phyloP scores from a whole-genome alignment of 2,797 vertebrate genomes.

The Falco berigora region DNA sequence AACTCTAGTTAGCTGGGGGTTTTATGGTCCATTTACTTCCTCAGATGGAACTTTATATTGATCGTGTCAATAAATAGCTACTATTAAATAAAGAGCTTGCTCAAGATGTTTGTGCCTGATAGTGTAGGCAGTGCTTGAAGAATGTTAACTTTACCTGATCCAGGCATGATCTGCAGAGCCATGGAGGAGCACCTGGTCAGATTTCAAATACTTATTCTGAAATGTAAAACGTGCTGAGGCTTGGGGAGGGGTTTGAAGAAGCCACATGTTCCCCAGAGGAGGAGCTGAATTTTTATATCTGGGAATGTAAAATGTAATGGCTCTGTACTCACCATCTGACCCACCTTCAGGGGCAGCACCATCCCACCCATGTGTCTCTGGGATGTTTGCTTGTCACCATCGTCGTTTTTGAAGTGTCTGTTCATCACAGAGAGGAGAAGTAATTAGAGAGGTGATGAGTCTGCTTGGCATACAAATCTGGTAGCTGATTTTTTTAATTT shows the following conservation, averaged over 20 bases:
- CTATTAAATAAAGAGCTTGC: not conserved
- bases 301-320: not conserved
- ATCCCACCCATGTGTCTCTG: not conserved
- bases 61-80: not conserved
- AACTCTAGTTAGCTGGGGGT: not conserved
- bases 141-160: not conserved
- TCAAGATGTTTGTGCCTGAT: not conserved
- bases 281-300: not conserved
- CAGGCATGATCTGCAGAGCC: not conserved
- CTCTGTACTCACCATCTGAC: not conserved
- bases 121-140: not conserved
- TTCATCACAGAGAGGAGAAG: not conserved
- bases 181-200: not conserved
- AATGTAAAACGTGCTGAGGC: not conserved
- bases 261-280: not conserved
- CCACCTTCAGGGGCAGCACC: not conserved
- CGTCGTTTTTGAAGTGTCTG: not conserved
- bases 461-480: not conserved
- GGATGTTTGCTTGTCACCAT: not conserved
- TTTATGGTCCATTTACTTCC: not conserved
- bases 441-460: not conserved
- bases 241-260: not conserved
- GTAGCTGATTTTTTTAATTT: not conserved
- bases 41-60: not conserved
- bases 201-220: not conserved